Base-by-base conservation (phyloP, 92 coral and sea anemone genomes). In the Anthopleura xanthogrammica region DNA sequence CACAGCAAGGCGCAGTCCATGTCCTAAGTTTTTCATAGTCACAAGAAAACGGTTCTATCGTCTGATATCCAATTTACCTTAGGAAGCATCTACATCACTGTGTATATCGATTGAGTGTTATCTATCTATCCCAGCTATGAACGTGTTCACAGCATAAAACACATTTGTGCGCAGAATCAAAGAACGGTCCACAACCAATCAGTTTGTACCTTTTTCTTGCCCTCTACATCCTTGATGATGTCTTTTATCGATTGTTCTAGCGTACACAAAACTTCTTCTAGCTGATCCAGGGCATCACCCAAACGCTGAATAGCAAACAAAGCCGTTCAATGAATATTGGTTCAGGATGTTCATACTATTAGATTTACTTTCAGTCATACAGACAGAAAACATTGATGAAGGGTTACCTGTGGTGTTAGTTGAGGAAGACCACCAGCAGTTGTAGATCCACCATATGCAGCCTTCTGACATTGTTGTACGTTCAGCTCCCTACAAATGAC, bases 221-320 rank as follows among this genome's bases (percentile, higher is more conserved):
- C 85, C 71, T 97, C 98, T 2, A 93, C 89, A 58, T 92, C 99
- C 90, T 92, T 97, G 23, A 94, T 94, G 41, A 94, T 85, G 84
- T 97, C 99, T 79, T 88, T 89, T 58, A 97, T 92, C 40, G 98
- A 93, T 80, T 97, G 92, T 77, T 97, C 98, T 55, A 97, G 87
- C 20, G 98, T 86, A 9, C 89, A 87, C 19, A 97, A 87, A 5
- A 92, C 82, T 73, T 97, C 97, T 41, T 88, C 89, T 41, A 97
- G 75, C 84, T 94, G 99, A 66, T 80, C 87, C 76, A 97, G 77
- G 13, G 97, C 87, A 83, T 97, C 95, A 13, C 95, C 92, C 56
- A 97, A 62, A 7, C 91, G 85, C 98, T 95, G 16, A 39, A 83
- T 54, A 29, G 14, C 72, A 62, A 79, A 46, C 14, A n/a, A 64